These are phyloP conservation scores for Luperina testacea DNA, from an alignment of 2,888 invertebrate species.

Conservation along the genomic window DNA sequence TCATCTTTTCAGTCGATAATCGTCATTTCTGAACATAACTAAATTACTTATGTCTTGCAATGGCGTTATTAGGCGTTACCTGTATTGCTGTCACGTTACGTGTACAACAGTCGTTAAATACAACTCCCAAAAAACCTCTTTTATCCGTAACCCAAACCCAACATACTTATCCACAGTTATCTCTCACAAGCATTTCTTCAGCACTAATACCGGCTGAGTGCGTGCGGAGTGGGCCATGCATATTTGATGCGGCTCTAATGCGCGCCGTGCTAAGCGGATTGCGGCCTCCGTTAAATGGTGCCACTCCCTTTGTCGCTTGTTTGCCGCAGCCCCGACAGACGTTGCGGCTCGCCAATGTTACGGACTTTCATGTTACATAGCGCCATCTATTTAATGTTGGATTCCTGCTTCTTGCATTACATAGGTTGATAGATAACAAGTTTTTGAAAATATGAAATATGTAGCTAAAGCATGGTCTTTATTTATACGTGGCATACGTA, in stretches of 20 bases:
- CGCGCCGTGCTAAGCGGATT: constrained; percentile 81
- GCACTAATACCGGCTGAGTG: constrained; percentile 63
- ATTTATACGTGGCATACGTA: no score
- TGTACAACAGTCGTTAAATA: not conserved
- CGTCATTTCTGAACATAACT: not conserved
- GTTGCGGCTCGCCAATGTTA: constrained; percentile 48
- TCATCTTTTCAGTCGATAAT: not conserved
- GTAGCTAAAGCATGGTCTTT: not conserved
- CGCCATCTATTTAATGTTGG: constrained; percentile 44
- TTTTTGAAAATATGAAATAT: not conserved
- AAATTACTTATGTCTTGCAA: not conserved
- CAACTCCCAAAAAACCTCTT: not conserved
- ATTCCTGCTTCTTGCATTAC: constrained; percentile 23
- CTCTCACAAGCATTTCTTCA: constrained; percentile 48
- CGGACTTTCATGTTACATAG: constrained; percentile 53
- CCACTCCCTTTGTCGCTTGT: constrained; percentile 78
- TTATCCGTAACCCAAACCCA: constrained; percentile 10
- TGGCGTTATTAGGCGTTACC: not conserved
- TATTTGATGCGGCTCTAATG: constrained; percentile 84
- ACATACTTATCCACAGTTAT: constrained; percentile 48
- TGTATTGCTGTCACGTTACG: no score
- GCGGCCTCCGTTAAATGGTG: constrained; percentile 79
- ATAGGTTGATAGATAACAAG: not conserved
- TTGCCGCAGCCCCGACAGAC: constrained; percentile 59
- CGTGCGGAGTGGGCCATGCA: constrained; percentile 80